Base-by-base conservation (phyloP, 2,888 invertebrate species). In the Drosophila ustulata region DNA sequence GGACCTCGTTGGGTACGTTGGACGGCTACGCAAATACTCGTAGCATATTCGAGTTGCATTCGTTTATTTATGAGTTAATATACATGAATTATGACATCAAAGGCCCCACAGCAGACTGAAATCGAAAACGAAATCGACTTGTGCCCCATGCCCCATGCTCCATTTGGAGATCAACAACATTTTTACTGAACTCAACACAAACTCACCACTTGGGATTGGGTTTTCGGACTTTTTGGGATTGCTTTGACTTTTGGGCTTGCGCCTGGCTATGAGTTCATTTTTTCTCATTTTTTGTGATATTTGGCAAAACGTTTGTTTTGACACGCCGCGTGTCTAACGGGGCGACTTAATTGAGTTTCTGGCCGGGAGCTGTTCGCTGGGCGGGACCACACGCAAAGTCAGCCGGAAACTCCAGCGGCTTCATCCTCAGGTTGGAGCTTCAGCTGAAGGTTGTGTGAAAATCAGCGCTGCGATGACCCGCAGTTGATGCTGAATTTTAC, bases 51-150 rank as follows among this genome's bases (percentile, higher is more conserved):
- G 79, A 85, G 89, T 85, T 89, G 85, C 84, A 78, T 86, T 88
- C 84, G 89, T 63, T 87, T 89, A 89, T 91, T 91, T 91, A 91
- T 91, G 91, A 91, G 90, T 90, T 91, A 90, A 90, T 91, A 90
- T 91, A 89, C 85, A 88, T 91, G 91, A 91, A 90, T 91, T 91
- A 91, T 91, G 91, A 88, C 89, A 90, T 86, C 89, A 88, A 86
- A 88, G 86, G 88, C 85, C 87, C 88, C 88, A 78, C 80, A 79
- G 73, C 64, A 64, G 72, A 72, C 77, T 80, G 88, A 75, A 88
- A 85, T 85, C 56, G 64, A 82, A 82, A 57, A 57, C 57, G 47
- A 57, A 57, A 57, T 57, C 71, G 81, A 85, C 88, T 85, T 85
- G 85, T 63, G 75, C 49, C 43, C 25, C 37, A 61, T n/a, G 30